Evolutionary conservation across 2,797 vertebrate genomes (phyloP), one percentile per base, ranked within the genome.

Genomic region (Streptopelia turtur): DNA sequence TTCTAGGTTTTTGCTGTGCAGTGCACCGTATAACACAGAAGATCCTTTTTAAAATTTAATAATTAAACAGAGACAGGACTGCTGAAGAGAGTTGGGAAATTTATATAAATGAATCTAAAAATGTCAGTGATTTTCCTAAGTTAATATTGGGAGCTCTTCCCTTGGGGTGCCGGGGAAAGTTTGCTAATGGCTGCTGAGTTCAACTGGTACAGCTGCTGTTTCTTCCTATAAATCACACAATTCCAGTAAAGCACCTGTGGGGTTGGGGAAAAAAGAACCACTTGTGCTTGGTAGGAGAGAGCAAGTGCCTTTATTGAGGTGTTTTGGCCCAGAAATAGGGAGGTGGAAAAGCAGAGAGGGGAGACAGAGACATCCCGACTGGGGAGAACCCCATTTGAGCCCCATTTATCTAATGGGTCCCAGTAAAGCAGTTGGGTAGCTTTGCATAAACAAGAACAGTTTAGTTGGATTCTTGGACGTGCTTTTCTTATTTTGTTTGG

Each of bases 71-170:
- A 71, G 64, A 9, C 47, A 74, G 60, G 31, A 61, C 82, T 86
- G 65, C 83, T 80, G 71, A 60, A 60, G 78, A 72, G 86, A 63
- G 33, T 56, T 30, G 53, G 49, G 39, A 74, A 92, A 87, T 75
- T 30, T 68, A 57, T 83, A 74, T 77, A 93, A 83, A 74, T 66
- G 57, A 78, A 61, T 68, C 93, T 93, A 90, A 96, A 96, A 93
- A 90, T 95, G 90, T 6, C 80, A 9, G 9, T n/a, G 56, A 82
- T 92, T 95, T 94, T 92, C 83, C 63, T 59, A 72, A 77, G 74
- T 79, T 87, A 88, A 11, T 17, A 27, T 35, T 63, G 92, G 70
- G 18, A 52, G 69, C 90, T 65, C 3, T 52, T 93, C 65, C 84
- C 78, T 65, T 43, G 79, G 49, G 70, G 27, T 4, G 6, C 72